phyloP scores from a whole-genome alignment of 2,113 vertebrate genomes.

The Entelurus aequoreus region DNA sequence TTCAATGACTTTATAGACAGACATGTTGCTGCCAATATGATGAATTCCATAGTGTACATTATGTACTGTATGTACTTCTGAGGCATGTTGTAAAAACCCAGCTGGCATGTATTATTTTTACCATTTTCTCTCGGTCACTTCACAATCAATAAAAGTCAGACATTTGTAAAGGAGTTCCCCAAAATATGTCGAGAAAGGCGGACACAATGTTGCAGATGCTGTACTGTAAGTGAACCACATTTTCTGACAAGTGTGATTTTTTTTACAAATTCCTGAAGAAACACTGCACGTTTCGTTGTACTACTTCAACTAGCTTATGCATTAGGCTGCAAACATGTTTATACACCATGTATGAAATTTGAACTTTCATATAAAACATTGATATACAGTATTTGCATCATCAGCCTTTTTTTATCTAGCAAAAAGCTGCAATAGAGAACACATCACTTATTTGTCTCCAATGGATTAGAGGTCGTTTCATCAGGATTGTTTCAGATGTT shows the following conservation, averaged over 20 bases:
- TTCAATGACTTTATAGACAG: slow-evolving; percentile 13
- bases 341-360: too few relatives aligned
- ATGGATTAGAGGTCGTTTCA: neutral
- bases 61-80: neutral
- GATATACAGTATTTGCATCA: too few relatives aligned
- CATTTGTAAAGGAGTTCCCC: slow-evolving; percentile 11
- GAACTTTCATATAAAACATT: too few relatives aligned
- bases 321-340: too few relatives aligned
- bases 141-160: slow-evolving; percentile 16
- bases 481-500: slow-evolving; percentile 30
- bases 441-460: slow-evolving; percentile 3
- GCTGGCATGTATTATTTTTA: slow-evolving; percentile 24
- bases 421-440: too few relatives aligned
- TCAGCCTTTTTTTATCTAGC: too few relatives aligned
- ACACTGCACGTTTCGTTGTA: too few relatives aligned
- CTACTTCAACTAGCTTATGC: too few relatives aligned
- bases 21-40: neutral
- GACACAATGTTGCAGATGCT: slow-evolving; percentile 1
- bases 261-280: too few relatives aligned
- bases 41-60: neutral
- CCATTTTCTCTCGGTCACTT: slow-evolving; percentile 12
- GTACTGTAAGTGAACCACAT: too few relatives aligned
- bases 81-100: slow-evolving; percentile 7
- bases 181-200: slow-evolving; percentile 16
- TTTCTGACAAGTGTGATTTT: too few relatives aligned